phyloP scores from a whole-genome alignment of 2,888 invertebrate genomes.

The Ceramica pisi region DNA sequence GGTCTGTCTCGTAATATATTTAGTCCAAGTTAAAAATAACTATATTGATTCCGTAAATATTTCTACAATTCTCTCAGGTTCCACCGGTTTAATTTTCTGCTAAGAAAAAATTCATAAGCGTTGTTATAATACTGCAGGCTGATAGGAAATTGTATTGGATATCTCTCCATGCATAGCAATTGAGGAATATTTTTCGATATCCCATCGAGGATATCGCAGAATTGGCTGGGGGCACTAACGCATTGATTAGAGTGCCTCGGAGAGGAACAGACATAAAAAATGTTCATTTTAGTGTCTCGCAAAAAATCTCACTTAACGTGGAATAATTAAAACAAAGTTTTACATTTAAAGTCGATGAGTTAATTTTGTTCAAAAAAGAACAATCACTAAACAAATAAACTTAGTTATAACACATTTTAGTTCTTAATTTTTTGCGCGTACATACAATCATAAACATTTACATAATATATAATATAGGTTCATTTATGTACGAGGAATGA shows the following conservation, averaged over 20 bases:
- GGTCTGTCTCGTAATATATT: conserved; percentile 23
- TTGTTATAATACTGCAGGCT: conserved; percentile 7
- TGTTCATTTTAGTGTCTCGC: not conserved
- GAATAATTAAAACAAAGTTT: not conserved
- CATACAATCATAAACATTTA: too few species aligned
- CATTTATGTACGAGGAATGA: conserved; percentile 68
- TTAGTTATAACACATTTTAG: not conserved
- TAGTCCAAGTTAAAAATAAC: conserved; percentile 14
- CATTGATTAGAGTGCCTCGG: conserved; percentile 12
- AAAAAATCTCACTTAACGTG: not conserved
- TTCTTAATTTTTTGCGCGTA: not conserved
- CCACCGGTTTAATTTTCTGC: not conserved
- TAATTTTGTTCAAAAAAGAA: not conserved
- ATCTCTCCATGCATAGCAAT: conserved; percentile 16
- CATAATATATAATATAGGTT: too few species aligned
- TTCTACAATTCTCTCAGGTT: not conserved
- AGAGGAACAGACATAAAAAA: conserved; percentile 2
- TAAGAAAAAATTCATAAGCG: conserved; percentile 10
- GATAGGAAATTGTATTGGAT: conserved; percentile 23
- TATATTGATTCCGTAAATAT: not conserved
- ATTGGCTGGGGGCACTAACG: conserved; percentile 5
- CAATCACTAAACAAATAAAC: not conserved
- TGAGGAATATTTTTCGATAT: conserved; percentile 23
- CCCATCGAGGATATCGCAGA: conserved; percentile 1
- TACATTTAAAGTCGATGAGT: conserved; percentile 4